Conservation (phyloP, 2,888 invertebrate species). For the Aspidapion aeneum region DNA sequence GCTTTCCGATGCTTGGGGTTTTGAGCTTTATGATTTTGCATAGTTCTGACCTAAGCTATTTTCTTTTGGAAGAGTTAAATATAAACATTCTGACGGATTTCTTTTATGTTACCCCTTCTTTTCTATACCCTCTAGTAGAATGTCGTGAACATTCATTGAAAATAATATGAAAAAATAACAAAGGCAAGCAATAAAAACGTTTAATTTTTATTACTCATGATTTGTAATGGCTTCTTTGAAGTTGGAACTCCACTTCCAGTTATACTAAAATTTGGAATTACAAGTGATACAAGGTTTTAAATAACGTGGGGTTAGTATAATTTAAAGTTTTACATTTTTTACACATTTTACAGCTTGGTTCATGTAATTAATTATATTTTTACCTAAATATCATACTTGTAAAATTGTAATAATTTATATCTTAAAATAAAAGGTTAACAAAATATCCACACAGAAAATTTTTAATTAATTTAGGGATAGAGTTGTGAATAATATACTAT, state of each 20-base stretch:
- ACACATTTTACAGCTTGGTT: constrained; percentile 5
- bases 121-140: too few species aligned
- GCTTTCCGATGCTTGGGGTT: too few species aligned
- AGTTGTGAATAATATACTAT: too few species aligned
- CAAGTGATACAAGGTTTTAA: constrained; percentile 10
- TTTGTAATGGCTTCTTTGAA: constrained; percentile 94
- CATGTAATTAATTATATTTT: not conserved
- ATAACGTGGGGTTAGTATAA: constrained; percentile 11
- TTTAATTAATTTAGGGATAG: constrained; percentile 1
- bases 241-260: constrained; percentile 96
- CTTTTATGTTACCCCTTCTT: too few species aligned
- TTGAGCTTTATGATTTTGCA: too few species aligned
- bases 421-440: not conserved
- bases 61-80: too few species aligned
- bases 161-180: constrained; percentile 12
- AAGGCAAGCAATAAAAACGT: constrained; percentile 48
- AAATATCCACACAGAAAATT: not conserved
- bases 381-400: not conserved
- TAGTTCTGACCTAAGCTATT: too few species aligned
- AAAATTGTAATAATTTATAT: constrained; percentile 1
- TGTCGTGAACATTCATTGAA: constrained; percentile 1
- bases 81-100: too few species aligned
- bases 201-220: constrained; percentile 71
- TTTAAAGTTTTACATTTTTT: not conserved
- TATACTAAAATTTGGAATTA: constrained; percentile 59